Conservation (phyloP, 2,797 vertebrate genomes). For the Eulemur coronatus region DNA sequence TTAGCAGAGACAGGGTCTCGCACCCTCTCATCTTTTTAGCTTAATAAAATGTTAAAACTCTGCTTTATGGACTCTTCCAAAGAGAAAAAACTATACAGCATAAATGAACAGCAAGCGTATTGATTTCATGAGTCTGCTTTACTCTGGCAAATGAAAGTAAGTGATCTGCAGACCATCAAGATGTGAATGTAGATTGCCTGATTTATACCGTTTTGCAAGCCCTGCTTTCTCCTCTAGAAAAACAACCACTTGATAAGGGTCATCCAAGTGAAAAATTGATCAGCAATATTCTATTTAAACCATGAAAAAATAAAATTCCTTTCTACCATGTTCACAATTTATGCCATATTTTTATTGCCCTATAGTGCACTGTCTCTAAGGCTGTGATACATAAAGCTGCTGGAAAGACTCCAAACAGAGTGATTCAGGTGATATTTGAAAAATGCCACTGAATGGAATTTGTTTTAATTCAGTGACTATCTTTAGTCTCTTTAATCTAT, state of each 20-base stretch:
- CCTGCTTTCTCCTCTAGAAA: not conserved
- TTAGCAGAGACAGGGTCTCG: no score
- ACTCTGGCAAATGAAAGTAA: conserved; percentile 10
- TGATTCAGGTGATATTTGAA: not conserved
- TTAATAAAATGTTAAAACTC: conserved; percentile 26
- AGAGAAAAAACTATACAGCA: not conserved
- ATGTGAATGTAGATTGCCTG: not conserved
- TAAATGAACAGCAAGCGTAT: conserved; percentile 20
- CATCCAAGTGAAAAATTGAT: not conserved
- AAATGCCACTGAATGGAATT: not conserved
- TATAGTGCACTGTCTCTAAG: not conserved
- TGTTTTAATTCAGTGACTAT: conserved; percentile 11
- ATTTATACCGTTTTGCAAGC: not conserved
- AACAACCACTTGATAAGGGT: not conserved
- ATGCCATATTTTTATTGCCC: not conserved
- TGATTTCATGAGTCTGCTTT: conserved; percentile 23
- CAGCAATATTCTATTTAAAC: not conserved
- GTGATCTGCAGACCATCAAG: conserved; percentile 14
- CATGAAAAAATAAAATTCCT: not conserved
- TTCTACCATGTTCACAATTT: not conserved
- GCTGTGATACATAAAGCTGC: not conserved
- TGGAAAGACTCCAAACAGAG: not conserved
- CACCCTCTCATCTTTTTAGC: not conserved
- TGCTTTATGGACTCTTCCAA: conserved; percentile 10
- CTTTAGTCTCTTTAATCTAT: not conserved